Conservation (phyloP, 35 echinoderm and acorn worm species). For the Amphiura filiformis region DNA sequence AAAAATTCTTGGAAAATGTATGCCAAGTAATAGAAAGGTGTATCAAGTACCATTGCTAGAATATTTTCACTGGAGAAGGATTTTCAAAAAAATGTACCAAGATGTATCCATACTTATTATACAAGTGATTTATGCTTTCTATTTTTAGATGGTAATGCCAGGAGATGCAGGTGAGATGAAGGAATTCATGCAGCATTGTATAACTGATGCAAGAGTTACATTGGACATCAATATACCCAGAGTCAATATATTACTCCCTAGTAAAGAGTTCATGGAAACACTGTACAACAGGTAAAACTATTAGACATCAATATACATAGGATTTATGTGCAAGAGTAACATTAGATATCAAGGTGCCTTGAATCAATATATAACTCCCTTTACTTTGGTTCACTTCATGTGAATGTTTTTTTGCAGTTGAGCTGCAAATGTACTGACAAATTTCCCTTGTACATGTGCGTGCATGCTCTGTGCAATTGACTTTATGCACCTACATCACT, state of each 20-base stretch:
- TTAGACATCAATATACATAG: too few relatives aligned
- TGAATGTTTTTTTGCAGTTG: too few relatives aligned
- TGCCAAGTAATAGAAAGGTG: too few relatives aligned
- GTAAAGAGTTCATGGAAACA: constrained; percentile 74
- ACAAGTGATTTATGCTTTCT: background rate
- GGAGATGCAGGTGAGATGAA: constrained; percentile 85
- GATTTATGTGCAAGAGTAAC: constrained; percentile 59
- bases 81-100: too few relatives aligned
- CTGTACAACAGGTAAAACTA: constrained; percentile 96
- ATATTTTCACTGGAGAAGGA: too few relatives aligned
- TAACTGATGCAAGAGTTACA: constrained; percentile 56
- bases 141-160: constrained; percentile 92
- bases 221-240: constrained; percentile 75
- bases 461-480: too few relatives aligned
- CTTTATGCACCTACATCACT: too few relatives aligned
- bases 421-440: too few relatives aligned
- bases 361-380: constrained; percentile 53
- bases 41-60: too few relatives aligned
- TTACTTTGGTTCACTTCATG: too few relatives aligned
- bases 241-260: constrained; percentile 60
- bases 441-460: too few relatives aligned
- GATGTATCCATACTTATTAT: background rate
- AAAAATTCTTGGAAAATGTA: too few relatives aligned
- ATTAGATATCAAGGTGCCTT: constrained; percentile 73
- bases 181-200: constrained; percentile 81